phyloP scores from a whole-genome alignment of 2,113 vertebrate genomes.

The Phaethornis superciliosus region DNA sequence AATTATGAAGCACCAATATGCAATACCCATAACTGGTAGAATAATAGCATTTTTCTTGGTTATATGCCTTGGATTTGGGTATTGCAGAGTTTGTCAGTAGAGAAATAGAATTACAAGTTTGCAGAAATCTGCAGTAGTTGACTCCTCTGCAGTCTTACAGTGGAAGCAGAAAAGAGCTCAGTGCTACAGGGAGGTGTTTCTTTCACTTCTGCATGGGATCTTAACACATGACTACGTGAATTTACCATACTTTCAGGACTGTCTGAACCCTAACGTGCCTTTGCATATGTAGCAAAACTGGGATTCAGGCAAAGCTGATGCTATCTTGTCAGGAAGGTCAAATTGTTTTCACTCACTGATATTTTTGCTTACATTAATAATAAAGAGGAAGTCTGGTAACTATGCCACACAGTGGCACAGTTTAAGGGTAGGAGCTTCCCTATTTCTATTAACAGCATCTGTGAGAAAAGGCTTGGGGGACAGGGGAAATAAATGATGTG shows the following conservation, averaged over 20 bases:
- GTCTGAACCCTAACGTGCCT: neutral
- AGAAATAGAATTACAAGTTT: accelerated
- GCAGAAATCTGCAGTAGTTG: neutral
- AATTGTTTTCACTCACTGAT: neutral
- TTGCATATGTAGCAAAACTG: neutral
- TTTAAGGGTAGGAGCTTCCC: neutral
- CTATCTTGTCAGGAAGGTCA: neutral
- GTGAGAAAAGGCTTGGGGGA: neutral
- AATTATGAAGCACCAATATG: neutral
- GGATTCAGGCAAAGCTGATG: neutral
- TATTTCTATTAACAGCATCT: neutral
- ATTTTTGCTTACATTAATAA: neutral
- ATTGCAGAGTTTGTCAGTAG: neutral
- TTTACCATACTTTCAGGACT: neutral
- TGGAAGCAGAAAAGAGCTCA: neutral
- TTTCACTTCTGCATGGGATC: neutral
- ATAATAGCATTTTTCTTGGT: neutral
- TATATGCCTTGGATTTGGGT: neutral
- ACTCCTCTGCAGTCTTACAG: neutral
- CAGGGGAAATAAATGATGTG: neutral
- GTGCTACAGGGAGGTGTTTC: neutral
- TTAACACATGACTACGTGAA: neutral
- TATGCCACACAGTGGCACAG: neutral
- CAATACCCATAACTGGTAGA: neutral
- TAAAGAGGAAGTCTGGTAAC: neutral